Base-by-base conservation (phyloP, 2,113 vertebrate species). In the Caretta caretta region DNA sequence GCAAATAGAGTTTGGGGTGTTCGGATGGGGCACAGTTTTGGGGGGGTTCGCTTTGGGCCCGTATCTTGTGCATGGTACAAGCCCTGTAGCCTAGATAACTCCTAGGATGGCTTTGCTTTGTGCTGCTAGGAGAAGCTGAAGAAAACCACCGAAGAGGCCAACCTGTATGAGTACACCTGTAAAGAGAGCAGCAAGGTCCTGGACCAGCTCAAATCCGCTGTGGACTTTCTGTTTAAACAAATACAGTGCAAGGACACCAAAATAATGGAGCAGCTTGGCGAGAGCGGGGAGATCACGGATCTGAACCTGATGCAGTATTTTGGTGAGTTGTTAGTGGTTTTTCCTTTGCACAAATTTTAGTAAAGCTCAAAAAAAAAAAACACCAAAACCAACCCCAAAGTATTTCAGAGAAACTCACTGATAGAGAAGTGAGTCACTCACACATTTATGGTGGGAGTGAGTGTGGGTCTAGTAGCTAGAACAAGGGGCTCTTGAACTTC, bases 301-400 rank as follows among this genome's bases (percentile, higher is more conserved):
- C 20, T 5, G 90, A 98, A 98, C 83, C 78, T 98, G 7, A 49
- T 90, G 16, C 89, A 97, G 91, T 83, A 97, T 90, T 97, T 98
- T 0, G 97, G 98, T 98, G 95, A 86, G 98, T 97, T 6, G 2
- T 1, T 12, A 3, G 65, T 56, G 29, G 5, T 31, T 54, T 25
- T 20, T 56, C 27, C 20, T 14, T 24, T 50, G 42, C 46, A 12
- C 13, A 4, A 78, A 78, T 78, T 24, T 72, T 38, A 22, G 19
- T 72, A 38, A 38, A 20, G 17, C 17, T 12, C 29, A 13, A 35
- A 31, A 62, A 35, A 31, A 62, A 8, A 62, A 16, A 9, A 12
- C 48, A 8, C 48, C 48, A 9, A 10, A 49, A 3, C 31, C 8
- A 8, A n/a, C 35, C 35, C 35, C 57, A 13, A 13, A 62, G 27